These are phyloP conservation scores for Myiotriccus ornatus DNA, from an alignment of 2,797 vertebrate genomes.

Conservation along the genomic window DNA sequence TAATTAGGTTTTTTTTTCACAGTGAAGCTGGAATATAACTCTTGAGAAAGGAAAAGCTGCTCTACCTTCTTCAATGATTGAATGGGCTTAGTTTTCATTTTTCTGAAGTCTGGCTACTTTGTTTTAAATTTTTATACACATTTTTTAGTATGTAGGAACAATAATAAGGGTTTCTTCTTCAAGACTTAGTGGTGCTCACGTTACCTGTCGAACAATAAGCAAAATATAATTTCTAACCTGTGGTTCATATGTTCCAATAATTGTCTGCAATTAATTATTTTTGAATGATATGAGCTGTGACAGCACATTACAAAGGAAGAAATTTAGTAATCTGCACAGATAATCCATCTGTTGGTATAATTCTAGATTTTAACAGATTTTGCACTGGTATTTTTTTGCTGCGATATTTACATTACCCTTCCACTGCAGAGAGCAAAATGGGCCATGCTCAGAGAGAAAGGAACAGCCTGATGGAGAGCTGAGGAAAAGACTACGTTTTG, in stretches of 20 bases:
- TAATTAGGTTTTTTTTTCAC: background rate
- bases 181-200: background rate
- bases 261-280: background rate
- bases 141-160: background rate
- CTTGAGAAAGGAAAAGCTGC: background rate
- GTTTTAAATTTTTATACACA: background rate
- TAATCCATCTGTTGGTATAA: background rate
- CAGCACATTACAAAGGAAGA: background rate
- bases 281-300: background rate
- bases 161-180: background rate
- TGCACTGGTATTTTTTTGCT: background rate
- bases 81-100: background rate
- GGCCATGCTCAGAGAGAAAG: background rate
- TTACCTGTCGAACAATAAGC: background rate
- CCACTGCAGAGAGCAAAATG: background rate
- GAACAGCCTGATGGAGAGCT: background rate
- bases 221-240: background rate
- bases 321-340: background rate
- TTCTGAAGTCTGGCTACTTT: background rate
- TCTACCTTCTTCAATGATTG: background rate
- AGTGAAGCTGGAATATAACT: background rate
- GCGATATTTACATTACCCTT: background rate
- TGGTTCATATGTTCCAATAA: background rate
- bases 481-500: background rate
- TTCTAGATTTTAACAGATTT: background rate